Evolutionary conservation across 2,113 vertebrate species (phyloP), one percentile per base, ranked within the genome.

Genomic region (Corythornis cristatus): DNA sequence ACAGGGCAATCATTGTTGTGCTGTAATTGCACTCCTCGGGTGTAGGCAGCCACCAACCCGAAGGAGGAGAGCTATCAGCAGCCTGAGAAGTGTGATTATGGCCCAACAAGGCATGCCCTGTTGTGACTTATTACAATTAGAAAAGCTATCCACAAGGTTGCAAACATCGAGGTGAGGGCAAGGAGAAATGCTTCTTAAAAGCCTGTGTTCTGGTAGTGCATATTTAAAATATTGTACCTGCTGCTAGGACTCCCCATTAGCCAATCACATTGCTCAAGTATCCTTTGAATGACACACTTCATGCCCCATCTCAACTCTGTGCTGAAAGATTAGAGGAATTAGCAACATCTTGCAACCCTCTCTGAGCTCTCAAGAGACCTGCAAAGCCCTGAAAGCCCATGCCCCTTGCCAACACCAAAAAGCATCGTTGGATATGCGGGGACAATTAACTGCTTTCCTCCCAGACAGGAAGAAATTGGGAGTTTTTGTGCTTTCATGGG

Each of bases 61-160:
- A 95, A 94, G 86, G 85, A 93, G 71, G 92, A 96, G 94, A 89
- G 96, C 94, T 93, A 96, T 96, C 96, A 96, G 86, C 95, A 95
- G 93, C 92, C 91, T 88, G 70, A 96, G 86, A 96, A 96, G 89
- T 62, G 67, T 96, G 94, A 97, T 97, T 96, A 96, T 96, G 92
- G 93, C 86, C 96, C 96, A 97, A 97, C 93, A 95, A 96, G 96
- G 86, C 82, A 96, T 96, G 94, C 91, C 96, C 97, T 97, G 96
- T 95, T 95, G 96, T 96, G 97, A 89, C 86, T 96, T 96, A 94
- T 95, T 95, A 88, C 89, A 95, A 96, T 97, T 97, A 97, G 85
- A 77, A 90, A 96, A 93, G 93, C 93, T 37, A 93, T 92, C 95
- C 71, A 58, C 77, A 16, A 61, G 8, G 64, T 89, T 60, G 75